A percentile compares a stretch with the other conserved stretches of the same genome.
Conservation (phyloP, 2,113 vertebrate genomes). For the Pachyramphus minor region DNA sequence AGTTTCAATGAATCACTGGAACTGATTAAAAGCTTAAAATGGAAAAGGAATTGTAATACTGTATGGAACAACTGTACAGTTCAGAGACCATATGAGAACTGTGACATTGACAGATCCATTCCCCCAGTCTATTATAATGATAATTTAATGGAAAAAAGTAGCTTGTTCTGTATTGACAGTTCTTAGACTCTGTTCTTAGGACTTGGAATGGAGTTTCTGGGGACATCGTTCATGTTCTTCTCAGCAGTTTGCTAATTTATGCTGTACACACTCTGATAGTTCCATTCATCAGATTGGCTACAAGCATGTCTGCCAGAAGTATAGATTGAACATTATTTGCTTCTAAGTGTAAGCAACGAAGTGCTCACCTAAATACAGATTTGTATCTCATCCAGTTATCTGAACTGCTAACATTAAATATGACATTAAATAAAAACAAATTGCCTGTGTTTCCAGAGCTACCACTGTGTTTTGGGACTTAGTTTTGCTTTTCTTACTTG, state of each 20-base stretch:
- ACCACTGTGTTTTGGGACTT: neutral
- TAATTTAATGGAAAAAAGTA: neutral
- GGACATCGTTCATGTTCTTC: neutral
- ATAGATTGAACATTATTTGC: neutral
- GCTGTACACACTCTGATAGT: neutral
- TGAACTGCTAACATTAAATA: neutral
- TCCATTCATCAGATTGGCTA: neutral
- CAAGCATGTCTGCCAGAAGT: neutral
- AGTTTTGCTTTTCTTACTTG: neutral
- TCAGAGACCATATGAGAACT: constrained; percentile 41
- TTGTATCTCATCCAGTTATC: neutral
- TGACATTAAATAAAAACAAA: neutral
- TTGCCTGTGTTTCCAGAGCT: neutral
- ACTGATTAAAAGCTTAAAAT: constrained; percentile 45
- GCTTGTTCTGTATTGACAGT: neutral
- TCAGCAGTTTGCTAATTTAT: neutral
- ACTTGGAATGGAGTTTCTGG: neutral
- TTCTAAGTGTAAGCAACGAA: neutral
- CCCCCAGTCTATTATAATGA: constrained; percentile 36
- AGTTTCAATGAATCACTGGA: constrained; percentile 10
- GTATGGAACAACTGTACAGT: constrained; percentile 33
- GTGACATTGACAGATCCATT: constrained; percentile 63
- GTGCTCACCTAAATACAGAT: neutral
- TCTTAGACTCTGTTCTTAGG: neutral
- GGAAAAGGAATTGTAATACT: neutral